A percentile compares a stretch with the other conserved stretches of the same genome.
These are phyloP conservation scores for Julus scanicus DNA, from an alignment of 2,888 invertebrate species.

Conservation along the genomic window DNA sequence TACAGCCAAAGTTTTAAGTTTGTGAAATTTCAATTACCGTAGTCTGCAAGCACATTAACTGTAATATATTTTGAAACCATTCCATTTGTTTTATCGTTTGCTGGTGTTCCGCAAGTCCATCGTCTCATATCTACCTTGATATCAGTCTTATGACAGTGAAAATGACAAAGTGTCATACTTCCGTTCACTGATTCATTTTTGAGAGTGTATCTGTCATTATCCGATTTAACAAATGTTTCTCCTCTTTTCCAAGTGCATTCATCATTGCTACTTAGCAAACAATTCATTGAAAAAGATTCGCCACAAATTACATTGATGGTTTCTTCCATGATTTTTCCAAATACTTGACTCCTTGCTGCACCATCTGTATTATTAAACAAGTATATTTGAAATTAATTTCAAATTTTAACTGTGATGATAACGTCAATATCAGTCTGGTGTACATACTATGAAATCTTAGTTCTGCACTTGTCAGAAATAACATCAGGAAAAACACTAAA, in stretches of 20 bases:
- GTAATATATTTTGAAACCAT: background rate
- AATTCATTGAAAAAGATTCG: background rate
- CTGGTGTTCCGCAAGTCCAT: background rate
- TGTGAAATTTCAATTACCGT: background rate
- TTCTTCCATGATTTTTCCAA: background rate
- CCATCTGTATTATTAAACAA: background rate
- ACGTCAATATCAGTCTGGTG: background rate
- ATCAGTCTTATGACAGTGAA: background rate
- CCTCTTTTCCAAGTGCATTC: constrained; percentile 20
- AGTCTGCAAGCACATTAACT: background rate
- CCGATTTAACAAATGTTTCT: background rate
- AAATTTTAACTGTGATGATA: background rate
- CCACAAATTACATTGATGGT: background rate
- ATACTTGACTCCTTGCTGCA: background rate
- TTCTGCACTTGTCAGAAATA: background rate
- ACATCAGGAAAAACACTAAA: background rate
- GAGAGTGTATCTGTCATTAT: background rate
- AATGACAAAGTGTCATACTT: background rate
- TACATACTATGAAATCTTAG: background rate
- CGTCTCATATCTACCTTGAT: background rate
- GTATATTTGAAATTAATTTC: background rate
- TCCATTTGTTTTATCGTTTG: background rate
- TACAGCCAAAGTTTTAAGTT: background rate
- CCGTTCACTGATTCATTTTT: background rate
- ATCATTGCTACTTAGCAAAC: background rate